Evolutionary conservation across 2,797 vertebrate genomes (phyloP).

Genomic region (Bradypodion ventrale): DNA sequence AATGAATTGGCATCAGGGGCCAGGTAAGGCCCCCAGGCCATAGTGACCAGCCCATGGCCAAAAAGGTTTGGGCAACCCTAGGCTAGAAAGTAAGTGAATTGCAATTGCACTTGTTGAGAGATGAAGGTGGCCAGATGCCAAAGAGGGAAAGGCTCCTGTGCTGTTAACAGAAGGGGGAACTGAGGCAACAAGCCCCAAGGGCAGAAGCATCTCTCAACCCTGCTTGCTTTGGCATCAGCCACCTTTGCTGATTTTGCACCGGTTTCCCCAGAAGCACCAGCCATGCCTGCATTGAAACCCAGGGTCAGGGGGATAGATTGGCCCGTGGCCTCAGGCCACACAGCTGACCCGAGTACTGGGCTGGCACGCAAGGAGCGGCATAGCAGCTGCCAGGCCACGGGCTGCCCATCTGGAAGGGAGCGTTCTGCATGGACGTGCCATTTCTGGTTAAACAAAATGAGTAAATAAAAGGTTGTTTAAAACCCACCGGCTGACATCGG

Average conservation of each 20-base stretch:
- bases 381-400: neutral
- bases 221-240: neutral
- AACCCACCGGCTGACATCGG: constrained; percentile 1
- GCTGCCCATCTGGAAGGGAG: neutral
- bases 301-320: neutral
- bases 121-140: no score
- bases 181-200: no score
- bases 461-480: constrained; percentile 5
- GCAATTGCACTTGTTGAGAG: no score
- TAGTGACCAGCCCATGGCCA: no score
- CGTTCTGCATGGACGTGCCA: no score
- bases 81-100: no score
- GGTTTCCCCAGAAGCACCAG: neutral
- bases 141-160: no score
- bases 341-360: neutral
- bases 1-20: no score
- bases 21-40: no score
- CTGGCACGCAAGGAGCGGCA: neutral
- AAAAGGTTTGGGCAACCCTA: no score
- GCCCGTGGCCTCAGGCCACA: neutral
- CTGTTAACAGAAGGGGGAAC: neutral
- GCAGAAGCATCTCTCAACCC: neutral
- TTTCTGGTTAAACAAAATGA: neutral
- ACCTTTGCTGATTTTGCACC: neutral
- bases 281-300: neutral